phyloP scores from a whole-genome alignment of 2,888 invertebrate genomes.

The Parochlus steinenii region DNA sequence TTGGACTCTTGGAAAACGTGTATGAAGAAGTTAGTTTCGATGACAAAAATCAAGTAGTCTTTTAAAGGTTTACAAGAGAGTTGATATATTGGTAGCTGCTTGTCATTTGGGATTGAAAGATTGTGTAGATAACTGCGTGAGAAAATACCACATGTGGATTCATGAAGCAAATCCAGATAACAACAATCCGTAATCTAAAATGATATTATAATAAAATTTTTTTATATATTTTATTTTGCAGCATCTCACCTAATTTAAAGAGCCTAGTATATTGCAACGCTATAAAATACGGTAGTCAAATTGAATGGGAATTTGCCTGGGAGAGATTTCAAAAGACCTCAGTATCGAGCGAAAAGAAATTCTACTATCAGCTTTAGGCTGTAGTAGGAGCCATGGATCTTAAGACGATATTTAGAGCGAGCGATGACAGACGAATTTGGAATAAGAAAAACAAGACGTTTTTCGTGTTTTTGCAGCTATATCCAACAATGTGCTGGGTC shows the following conservation, averaged over 20 bases:
- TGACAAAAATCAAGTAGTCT: constrained; percentile 46
- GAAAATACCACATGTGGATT: constrained; percentile 61
- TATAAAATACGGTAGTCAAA: constrained; percentile 61
- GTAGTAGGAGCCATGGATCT: constrained; percentile 66
- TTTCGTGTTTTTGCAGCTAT: constrained; percentile 61
- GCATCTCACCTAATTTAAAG: constrained; percentile 70
- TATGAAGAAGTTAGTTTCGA: constrained; percentile 55
- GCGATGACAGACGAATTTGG: constrained; percentile 53
- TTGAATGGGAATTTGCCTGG: constrained; percentile 84
- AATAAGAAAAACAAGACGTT: constrained; percentile 70
- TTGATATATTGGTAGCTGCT: constrained; percentile 54
- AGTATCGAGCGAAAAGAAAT: constrained; percentile 69
- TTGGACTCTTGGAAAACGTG: constrained; percentile 44
- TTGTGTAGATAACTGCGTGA: constrained; percentile 55
- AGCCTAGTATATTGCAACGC: constrained; percentile 76
- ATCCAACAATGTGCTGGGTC: constrained; percentile 57
- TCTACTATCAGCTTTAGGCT: constrained; percentile 61
- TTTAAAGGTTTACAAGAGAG: constrained; percentile 50
- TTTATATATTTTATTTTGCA: constrained; percentile 22
- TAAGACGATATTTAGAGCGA: constrained; percentile 51
- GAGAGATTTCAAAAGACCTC: constrained; percentile 55
- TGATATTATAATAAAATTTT: constrained; percentile 4
- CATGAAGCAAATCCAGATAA: constrained; percentile 50
- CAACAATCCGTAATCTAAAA: constrained; percentile 51
- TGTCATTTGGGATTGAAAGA: constrained; percentile 57